Evolutionary conservation across 2,888 invertebrate species (phyloP).

Genomic region (Aleiodes leptofemur): DNA sequence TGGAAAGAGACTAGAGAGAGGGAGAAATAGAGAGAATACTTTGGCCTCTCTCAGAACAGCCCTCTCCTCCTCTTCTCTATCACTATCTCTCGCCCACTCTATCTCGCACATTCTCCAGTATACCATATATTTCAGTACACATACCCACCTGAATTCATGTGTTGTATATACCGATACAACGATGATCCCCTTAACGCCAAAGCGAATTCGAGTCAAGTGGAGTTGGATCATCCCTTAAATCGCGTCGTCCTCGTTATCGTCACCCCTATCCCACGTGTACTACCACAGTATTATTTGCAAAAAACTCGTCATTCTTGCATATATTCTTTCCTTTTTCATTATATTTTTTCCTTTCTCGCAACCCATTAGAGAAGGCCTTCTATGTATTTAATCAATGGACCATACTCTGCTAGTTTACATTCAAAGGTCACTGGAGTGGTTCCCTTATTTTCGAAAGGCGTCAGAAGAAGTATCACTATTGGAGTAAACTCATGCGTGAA

Average conservation of each 20-base stretch:
- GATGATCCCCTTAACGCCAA: slow-evolving; percentile 58
- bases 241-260: slow-evolving; percentile 59
- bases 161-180: slow-evolving; percentile 29
- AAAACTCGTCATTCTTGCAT: slow-evolving; percentile 3
- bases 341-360: background rate
- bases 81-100: slow-evolving; percentile 37
- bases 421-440: slow-evolving; percentile 14
- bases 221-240: slow-evolving; percentile 62
- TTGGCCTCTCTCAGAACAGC: slow-evolving; percentile 56
- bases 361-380: background rate
- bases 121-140: slow-evolving; percentile 26
- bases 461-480: slow-evolving; percentile 36
- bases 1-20: slow-evolving; percentile 62
- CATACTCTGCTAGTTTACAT: slow-evolving; percentile 8
- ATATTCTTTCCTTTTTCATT: background rate
- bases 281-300: slow-evolving; percentile 13
- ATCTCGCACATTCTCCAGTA: slow-evolving; percentile 25
- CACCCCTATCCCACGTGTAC: slow-evolving; percentile 1
- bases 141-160: slow-evolving; percentile 25
- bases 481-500: slow-evolving; percentile 42
- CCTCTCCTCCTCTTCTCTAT: slow-evolving; percentile 41
- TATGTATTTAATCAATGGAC: slow-evolving; percentile 25
- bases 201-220: slow-evolving; percentile 63
- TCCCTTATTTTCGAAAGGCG: slow-evolving; percentile 8
- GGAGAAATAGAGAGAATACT: slow-evolving; percentile 23